Conservation (phyloP, 2,113 vertebrate genomes). For the Aphelocoma coerulescens region DNA sequence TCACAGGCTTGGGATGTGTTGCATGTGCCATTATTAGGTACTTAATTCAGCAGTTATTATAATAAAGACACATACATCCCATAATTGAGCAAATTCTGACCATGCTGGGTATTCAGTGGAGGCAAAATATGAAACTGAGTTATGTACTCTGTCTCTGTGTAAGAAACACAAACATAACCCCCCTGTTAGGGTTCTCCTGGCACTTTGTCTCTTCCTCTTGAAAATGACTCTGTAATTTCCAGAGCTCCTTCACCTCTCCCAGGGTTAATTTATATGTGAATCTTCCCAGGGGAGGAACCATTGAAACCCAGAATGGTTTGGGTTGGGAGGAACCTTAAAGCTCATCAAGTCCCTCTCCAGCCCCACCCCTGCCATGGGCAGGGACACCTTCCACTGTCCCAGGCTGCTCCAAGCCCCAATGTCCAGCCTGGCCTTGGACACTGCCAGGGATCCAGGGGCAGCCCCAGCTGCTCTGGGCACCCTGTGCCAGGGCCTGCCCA, state of each 20-base stretch:
- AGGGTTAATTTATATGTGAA: neutral
- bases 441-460: neutral
- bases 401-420: neutral
- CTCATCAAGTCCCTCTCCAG: no score
- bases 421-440: neutral
- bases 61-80: neutral
- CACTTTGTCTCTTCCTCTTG: neutral
- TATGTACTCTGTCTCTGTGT: neutral
- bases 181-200: neutral
- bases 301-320: neutral
- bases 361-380: neutral
- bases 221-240: neutral
- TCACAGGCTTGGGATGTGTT: neutral
- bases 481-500: neutral
- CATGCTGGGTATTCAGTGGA: neutral
- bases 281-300: neutral
- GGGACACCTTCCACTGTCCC: neutral
- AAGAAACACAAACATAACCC: neutral
- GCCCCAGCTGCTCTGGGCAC: neutral
- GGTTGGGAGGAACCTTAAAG: neutral
- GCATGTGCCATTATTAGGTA: neutral
- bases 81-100: neutral
- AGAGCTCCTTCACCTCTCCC: neutral
- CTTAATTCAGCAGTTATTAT: neutral
- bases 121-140: neutral